phyloP scores from a whole-genome alignment of 2,113 vertebrate species.

The Cervus canadensis region DNA sequence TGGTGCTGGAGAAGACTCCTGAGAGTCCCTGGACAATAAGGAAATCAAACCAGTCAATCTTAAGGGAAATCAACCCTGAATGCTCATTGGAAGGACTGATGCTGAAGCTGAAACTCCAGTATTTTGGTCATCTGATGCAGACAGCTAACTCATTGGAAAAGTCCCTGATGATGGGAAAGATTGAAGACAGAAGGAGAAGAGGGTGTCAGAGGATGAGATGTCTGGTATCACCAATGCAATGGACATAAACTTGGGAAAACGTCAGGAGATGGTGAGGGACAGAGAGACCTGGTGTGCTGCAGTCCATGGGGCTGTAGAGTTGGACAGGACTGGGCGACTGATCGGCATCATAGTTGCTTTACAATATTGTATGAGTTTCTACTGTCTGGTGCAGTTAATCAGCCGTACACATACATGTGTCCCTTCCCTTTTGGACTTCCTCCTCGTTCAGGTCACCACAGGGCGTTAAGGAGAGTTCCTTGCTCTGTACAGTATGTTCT shows the following conservation, averaged over 20 bases:
- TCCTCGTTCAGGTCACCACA: background rate
- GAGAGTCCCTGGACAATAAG: background rate
- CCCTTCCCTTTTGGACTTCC: background rate
- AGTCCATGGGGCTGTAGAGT: background rate
- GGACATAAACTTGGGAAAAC: background rate
- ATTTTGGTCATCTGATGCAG: background rate
- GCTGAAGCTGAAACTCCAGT: background rate
- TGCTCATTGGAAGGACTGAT: background rate
- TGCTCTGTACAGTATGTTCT: background rate
- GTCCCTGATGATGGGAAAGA: background rate
- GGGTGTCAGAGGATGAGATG: background rate
- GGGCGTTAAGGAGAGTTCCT: background rate
- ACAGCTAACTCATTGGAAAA: background rate
- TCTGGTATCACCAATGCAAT: background rate
- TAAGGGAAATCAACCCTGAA: background rate
- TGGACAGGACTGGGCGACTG: background rate
- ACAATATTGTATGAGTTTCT: background rate
- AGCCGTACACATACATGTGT: background rate
- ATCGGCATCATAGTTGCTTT: background rate
- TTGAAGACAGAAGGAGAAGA: background rate
- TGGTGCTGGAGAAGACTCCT: background rate
- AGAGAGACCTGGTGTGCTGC: background rate
- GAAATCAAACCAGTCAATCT: background rate
- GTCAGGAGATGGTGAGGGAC: background rate
- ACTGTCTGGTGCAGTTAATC: background rate